Evolutionary conservation across 2,113 vertebrate genomes (phyloP), one percentile per base, ranked within the genome.

Genomic region (Syrrhaptes paradoxus): DNA sequence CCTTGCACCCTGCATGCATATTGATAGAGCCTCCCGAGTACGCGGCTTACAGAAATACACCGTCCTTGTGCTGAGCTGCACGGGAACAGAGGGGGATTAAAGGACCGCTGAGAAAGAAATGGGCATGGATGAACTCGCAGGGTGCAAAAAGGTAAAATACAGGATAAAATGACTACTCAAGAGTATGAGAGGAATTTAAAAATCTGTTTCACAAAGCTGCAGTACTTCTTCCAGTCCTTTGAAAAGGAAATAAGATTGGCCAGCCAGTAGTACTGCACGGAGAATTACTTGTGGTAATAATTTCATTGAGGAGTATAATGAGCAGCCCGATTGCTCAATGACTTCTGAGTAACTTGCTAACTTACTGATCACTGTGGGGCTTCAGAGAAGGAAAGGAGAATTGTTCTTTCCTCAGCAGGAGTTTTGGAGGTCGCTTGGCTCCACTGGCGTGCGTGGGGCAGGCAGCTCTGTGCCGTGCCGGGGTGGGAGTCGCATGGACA

Each of bases 371-470:
- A 38, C 82, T 72, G 55, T 0, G 2, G 89, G 46, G 54, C 76
- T 66, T 83, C 24, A 26, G 17, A 32, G 38, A 48, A 79, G 62
- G 36, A 73, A 70, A 46, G 59, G 58, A 77, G 41, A 78, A 52
- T 87, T 24, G 7, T 36, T 52, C 48, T 72, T 92, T 71, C 57
- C 41, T 85, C 28, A 3, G 24, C 18, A 78, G 57, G 22, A n/a
- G 20, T 54, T 75, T 54, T 46, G 54, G 74, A 85, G 49, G 54
- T 81, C 22, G 7, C 34, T 80, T 70, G 71, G 52, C 74, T 62
- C 48, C 28, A 1, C 20, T 9, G 43, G 61, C 34, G n/a, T 0
- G 0, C 0, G 0, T 43, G 79, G 59, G 22, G 21, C 43, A 59
- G 82, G 54, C 52, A 72, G 21, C 13, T 46, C 9, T 74, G 48